Conservation (phyloP, 2,888 invertebrate species). For the Omphaloscelis lunosa region DNA sequence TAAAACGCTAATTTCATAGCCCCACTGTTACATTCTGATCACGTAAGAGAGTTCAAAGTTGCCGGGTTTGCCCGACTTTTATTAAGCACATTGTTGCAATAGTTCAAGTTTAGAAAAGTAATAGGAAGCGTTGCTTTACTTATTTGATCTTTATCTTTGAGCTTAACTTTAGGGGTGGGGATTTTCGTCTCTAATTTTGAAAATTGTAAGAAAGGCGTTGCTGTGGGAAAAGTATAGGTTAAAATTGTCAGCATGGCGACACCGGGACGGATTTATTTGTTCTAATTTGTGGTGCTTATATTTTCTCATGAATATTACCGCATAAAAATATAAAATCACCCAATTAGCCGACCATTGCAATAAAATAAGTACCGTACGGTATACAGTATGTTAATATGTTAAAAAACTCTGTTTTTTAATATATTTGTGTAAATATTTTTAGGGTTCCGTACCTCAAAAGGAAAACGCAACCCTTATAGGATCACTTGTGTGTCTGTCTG, state of each 20-base stretch:
- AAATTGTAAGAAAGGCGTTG: neutral
- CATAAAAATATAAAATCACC: too few relatives aligned
- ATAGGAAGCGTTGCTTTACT: slow-evolving; percentile 57
- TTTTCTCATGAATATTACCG: neutral
- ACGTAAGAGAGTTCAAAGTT: slow-evolving; percentile 67
- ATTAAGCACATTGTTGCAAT: slow-evolving; percentile 69
- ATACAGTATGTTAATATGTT: too few relatives aligned
- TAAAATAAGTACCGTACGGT: too few relatives aligned
- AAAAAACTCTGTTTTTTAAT: too few relatives aligned
- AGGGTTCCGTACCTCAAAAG: too few relatives aligned
- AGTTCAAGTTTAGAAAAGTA: slow-evolving; percentile 66
- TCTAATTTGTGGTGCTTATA: neutral
- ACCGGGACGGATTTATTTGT: neutral
- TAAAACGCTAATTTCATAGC: slow-evolving; percentile 35
- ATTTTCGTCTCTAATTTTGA: neutral
- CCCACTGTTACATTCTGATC: slow-evolving; percentile 65
- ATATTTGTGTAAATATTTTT: too few relatives aligned
- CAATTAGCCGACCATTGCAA: too few relatives aligned
- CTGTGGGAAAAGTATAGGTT: too few relatives aligned
- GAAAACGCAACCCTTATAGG: too few relatives aligned
- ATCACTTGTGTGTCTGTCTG: too few relatives aligned
- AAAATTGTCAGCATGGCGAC: neutral
- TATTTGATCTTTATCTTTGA: slow-evolving; percentile 44
- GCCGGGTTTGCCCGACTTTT: slow-evolving; percentile 66
- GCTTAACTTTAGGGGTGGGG: slow-evolving; percentile 9